Evolutionary conservation across 1,140 invertebrate genomes (phyloP), one percentile per base, ranked within the genome.

Genomic region (Pseudoatta argentina): DNA sequence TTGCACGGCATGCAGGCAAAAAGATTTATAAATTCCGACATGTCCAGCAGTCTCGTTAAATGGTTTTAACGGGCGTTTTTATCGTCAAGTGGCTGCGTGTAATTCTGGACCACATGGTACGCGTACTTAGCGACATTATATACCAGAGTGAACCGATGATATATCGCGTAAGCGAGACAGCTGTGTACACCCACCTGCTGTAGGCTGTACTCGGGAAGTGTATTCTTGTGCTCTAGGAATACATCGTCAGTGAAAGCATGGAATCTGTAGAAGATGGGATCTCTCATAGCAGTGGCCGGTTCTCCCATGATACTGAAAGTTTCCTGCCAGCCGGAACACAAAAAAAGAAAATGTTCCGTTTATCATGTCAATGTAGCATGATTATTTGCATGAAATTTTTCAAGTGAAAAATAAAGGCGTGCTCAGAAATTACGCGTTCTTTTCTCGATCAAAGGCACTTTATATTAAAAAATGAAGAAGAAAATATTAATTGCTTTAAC

Each of bases 201-300:
- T 16, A 92, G 90, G 0, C 94, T 96, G 87, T 98, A 98, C 72
- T 96, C 93, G 1, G 96, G 94, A 24, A 98, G 93, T 6, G 96
- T 97, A 39, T 95, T 96, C 94, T 98, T 98, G 93, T 97, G 97
- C 90, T 97, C 96, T 85, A 96, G 95, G 95, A 98, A 98, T 4
- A 98, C 95, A 73, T 98, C 96, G 90, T 98, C 97, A 27, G 98
- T 95, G 89, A 97, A 97, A 4, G 97, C 96, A 90, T 98, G 98
- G 97, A 97, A 98, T 92, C 97, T 96, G 94, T 98, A 98, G 95
- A 98, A 98, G 10, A 97, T 94, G 0, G 98, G 98, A 94, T 98
- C 98, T 16, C 98, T 96, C 97, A 98, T 97, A 4, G 97, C 96
- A 14, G 97, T 97, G 0, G 97, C 96, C 0, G 96, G 95, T 91